Conservation (phyloP, 1,140 invertebrate genomes). For the Limonius californicus region DNA sequence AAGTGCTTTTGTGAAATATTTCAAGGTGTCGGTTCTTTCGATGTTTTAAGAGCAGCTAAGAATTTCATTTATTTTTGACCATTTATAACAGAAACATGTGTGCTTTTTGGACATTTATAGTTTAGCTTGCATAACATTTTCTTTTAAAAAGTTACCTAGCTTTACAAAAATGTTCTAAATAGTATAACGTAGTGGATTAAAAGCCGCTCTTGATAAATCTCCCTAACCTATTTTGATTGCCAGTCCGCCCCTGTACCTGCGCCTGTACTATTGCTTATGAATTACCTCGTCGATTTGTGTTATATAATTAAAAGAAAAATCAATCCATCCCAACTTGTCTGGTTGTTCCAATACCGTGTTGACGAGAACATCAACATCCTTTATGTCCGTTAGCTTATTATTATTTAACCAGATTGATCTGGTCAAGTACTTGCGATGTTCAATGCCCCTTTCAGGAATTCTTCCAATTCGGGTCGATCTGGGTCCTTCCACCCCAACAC, state of each 20-base stretch:
- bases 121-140: too few species aligned
- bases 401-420: conserved; percentile 54
- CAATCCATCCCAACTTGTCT: conserved; percentile 50
- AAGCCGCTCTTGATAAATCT: too few species aligned
- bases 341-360: conserved; percentile 47
- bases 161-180: too few species aligned
- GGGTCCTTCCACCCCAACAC: conserved; percentile 23
- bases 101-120: too few species aligned
- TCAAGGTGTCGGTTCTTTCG: too few species aligned
- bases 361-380: conserved; percentile 44
- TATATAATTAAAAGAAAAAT: conserved; percentile 54
- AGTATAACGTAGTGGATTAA: neutral
- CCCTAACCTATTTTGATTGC: neutral
- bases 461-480: conserved; percentile 42
- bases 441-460: conserved; percentile 42
- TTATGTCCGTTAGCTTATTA: conserved; percentile 48
- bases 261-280: neutral
- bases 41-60: too few species aligned
- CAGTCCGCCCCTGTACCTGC: too few species aligned
- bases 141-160: too few species aligned
- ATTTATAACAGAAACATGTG: too few species aligned
- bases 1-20: too few species aligned
- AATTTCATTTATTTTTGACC: too few species aligned
- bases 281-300: conserved; percentile 46
- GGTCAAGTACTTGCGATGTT: conserved; percentile 48